Conservation (phyloP, 2,113 vertebrate genomes). For the Myotis yumanensis region DNA sequence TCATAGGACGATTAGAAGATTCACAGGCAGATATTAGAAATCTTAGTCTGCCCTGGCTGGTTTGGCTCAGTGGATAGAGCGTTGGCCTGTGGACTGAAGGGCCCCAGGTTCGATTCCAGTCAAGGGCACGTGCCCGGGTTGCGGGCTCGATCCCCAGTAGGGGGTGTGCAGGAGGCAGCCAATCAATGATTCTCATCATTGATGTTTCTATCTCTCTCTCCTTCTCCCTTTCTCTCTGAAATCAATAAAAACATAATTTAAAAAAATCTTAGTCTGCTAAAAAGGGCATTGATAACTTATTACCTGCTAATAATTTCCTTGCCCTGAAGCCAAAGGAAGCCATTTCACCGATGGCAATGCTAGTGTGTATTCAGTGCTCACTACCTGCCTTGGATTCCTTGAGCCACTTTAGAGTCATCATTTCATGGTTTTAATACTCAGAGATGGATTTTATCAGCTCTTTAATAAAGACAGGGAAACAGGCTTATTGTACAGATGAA, state of each 20-base stretch:
- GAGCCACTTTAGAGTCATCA: not conserved
- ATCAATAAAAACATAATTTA: too few relatives aligned
- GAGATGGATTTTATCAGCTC: not conserved
- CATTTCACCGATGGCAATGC: not conserved
- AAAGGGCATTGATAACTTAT: not conserved
- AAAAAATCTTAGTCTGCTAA: not conserved
- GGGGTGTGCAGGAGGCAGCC: too few relatives aligned
- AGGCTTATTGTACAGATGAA: not conserved
- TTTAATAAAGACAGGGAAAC: slow-evolving; percentile 22
- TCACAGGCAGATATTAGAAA: not conserved
- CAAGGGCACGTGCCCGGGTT: too few relatives aligned
- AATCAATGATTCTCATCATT: too few relatives aligned
- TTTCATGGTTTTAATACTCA: not conserved
- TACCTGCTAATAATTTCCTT: not conserved
- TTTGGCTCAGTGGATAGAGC: too few relatives aligned
- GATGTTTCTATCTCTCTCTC: too few relatives aligned
- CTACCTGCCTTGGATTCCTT: not conserved
- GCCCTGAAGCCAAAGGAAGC: slow-evolving; percentile 34
- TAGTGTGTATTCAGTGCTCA: not conserved
- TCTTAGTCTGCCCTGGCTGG: too few relatives aligned
- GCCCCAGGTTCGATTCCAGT: too few relatives aligned
- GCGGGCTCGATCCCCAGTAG: too few relatives aligned
- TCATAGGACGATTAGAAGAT: not conserved
- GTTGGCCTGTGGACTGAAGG: too few relatives aligned
- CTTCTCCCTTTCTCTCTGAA: too few relatives aligned